A percentile compares a stretch with the other conserved stretches of the same genome.
These are phyloP conservation scores for Scolanthus callimorphus DNA, from an alignment of 92 coral and sea anemone species.

Conservation along the genomic window DNA sequence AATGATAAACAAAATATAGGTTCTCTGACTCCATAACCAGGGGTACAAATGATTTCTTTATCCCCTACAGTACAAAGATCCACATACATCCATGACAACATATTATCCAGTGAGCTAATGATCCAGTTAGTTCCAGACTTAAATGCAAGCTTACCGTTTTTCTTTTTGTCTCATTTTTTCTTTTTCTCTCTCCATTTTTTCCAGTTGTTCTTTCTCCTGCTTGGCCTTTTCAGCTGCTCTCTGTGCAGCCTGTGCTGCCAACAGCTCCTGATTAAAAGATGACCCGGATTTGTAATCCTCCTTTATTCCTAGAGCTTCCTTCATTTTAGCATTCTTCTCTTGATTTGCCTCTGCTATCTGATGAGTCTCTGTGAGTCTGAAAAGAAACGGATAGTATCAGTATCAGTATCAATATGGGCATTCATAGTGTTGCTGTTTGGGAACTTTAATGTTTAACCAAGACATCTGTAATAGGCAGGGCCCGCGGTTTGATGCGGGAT, in stretches of 20 bases:
- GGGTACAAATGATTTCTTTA: too few species aligned
- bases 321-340: conserved; percentile 87
- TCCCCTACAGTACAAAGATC: too few species aligned
- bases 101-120: too few species aligned
- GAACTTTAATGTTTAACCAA: too few species aligned
- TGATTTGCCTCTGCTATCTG: conserved; percentile 94
- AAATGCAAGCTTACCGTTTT: conserved; percentile 32
- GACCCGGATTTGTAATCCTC: conserved; percentile 92
- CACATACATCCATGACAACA: too few species aligned
- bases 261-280: conserved; percentile 87
- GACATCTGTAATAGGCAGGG: too few species aligned
- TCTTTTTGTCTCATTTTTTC: conserved; percentile 40
- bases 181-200: conserved; percentile 36
- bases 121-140: too few species aligned
- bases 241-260: conserved; percentile 64
- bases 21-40: too few species aligned
- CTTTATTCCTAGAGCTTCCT: conserved; percentile 90
- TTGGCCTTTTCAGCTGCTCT: conserved; percentile 50
- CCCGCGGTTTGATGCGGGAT: too few species aligned
- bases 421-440: too few species aligned
- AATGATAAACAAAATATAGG: too few species aligned
- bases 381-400: not conserved
- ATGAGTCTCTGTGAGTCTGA: conserved; percentile 74
- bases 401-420: too few species aligned
- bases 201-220: conserved; percentile 36